A percentile compares a stretch with the other conserved stretches of the same genome.
phyloP scores from a whole-genome alignment of 1,140 invertebrate species.

The Platorchestia sp. region DNA sequence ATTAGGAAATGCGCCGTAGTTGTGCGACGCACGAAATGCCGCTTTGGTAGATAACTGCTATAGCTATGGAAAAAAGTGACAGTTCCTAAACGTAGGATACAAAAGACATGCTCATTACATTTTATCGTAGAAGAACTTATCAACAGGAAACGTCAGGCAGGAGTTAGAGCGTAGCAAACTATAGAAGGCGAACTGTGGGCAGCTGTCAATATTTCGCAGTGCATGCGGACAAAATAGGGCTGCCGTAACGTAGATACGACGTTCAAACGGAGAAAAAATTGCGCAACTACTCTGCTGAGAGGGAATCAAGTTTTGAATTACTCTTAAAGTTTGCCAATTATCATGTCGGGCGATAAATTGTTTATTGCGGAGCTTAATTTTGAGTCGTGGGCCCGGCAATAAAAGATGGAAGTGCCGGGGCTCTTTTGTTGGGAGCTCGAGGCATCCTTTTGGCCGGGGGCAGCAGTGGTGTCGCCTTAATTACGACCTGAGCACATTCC shows the following conservation, averaged over 20 bases:
- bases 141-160: neutral
- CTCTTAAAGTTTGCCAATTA: constrained; percentile 1
- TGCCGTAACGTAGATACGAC: neutral
- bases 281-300: neutral
- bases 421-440: neutral
- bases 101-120: neutral
- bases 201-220: neutral
- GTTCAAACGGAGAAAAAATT: neutral
- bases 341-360: constrained; percentile 34
- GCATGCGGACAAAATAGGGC: neutral
- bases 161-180: neutral
- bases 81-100: neutral
- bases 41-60: neutral
- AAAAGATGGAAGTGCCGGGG: constrained; percentile 20
- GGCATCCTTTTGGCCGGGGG: constrained; percentile 1
- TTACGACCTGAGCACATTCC: constrained; percentile 43
- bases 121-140: neutral
- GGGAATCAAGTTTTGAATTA: neutral
- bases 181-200: neutral
- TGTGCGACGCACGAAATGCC: no score
- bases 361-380: constrained; percentile 16
- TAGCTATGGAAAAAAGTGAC: neutral
- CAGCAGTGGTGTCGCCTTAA: constrained; percentile 38
- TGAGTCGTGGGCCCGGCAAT: constrained; percentile 9
- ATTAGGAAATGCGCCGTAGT: no score